Percentiles rank a stretch among this genome's conserved stretches.
Conservation (phyloP, 1,140 invertebrate species). For the Achatina immaculata region DNA sequence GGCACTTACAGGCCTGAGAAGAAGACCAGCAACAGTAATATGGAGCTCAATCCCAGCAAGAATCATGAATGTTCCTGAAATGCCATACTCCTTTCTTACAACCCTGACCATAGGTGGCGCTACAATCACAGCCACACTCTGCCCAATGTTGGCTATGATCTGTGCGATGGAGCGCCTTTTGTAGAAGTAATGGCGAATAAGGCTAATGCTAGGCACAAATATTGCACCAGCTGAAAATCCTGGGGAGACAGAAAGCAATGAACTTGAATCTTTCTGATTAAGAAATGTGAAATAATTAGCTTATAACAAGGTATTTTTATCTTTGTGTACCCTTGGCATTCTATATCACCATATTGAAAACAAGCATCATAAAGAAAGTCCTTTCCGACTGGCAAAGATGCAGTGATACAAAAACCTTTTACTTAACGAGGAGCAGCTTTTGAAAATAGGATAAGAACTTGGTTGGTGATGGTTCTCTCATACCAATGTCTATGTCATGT, state of each 20-base stretch:
- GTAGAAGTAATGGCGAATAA: constrained; percentile 54
- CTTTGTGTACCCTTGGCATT: too few species aligned
- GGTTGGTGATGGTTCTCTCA: too few species aligned
- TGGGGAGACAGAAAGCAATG: constrained; percentile 4
- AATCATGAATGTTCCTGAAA: constrained; percentile 74
- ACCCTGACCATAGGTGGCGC: constrained; percentile 44
- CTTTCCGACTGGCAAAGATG: too few species aligned
- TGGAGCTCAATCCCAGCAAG: constrained; percentile 76
- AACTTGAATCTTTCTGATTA: too few species aligned
- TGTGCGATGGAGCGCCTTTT: constrained; percentile 49
- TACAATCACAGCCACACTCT: constrained; percentile 42
- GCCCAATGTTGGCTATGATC: constrained; percentile 42
- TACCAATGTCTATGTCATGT: too few species aligned
- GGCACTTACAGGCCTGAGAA: constrained; percentile 40
- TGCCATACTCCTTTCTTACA: constrained; percentile 46
- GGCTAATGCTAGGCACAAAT: constrained; percentile 44
- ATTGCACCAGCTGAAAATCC: constrained; percentile 44
- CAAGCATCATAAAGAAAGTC: too few species aligned
- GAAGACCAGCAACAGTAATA: constrained; percentile 17
- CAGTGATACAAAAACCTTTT: too few species aligned
- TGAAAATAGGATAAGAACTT: too few species aligned
- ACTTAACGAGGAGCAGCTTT: too few species aligned
- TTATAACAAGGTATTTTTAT: too few species aligned
- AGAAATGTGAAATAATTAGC: too few species aligned
- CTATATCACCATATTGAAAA: too few species aligned